These are phyloP conservation scores for Hippocampus kuda DNA, from an alignment of 2,797 vertebrate species.

Conservation along the genomic window DNA sequence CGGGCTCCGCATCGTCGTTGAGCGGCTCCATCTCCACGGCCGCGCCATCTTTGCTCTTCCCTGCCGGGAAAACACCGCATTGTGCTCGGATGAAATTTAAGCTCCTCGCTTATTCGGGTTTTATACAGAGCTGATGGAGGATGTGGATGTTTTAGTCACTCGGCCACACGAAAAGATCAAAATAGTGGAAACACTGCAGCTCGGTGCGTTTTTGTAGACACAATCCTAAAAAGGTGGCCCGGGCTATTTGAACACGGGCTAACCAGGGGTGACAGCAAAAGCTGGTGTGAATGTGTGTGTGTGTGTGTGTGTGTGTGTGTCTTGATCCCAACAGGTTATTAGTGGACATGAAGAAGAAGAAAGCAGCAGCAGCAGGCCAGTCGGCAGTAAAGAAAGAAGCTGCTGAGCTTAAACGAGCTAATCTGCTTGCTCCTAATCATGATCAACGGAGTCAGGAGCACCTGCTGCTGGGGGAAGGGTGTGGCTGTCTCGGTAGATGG, in stretches of 20 bases:
- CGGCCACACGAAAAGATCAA: background rate
- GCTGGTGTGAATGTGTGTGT: conserved; percentile 7
- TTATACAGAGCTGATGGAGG: no score
- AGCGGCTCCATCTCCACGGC: conserved; percentile 88
- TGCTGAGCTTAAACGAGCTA: conserved; percentile 55
- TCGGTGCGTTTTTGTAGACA: background rate
- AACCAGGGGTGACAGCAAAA: conserved; percentile 2
- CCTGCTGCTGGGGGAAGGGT: conserved; percentile 43
- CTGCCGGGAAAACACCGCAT: conserved; percentile 43
- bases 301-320: conserved; percentile 14
- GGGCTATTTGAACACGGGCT: background rate
- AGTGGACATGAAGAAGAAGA: conserved; percentile 44
- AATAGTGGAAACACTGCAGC: background rate
- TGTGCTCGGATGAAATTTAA: background rate
- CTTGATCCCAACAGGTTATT: conserved; percentile 42
- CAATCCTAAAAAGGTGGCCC: background rate
- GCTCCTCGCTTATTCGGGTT: background rate
- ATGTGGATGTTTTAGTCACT: no score
- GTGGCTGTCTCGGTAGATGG: background rate
- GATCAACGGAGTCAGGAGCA: conserved; percentile 62
- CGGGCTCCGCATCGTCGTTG: conserved; percentile 75
- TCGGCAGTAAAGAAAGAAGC: conserved; percentile 52
- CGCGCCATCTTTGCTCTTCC: conserved; percentile 78
- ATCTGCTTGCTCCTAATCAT: conserved; percentile 67
- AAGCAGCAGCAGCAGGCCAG: conserved; percentile 42